These are phyloP conservation scores for Neomonachus schauinslandi DNA, from an alignment of 2,113 vertebrate species.

Conservation along the genomic window DNA sequence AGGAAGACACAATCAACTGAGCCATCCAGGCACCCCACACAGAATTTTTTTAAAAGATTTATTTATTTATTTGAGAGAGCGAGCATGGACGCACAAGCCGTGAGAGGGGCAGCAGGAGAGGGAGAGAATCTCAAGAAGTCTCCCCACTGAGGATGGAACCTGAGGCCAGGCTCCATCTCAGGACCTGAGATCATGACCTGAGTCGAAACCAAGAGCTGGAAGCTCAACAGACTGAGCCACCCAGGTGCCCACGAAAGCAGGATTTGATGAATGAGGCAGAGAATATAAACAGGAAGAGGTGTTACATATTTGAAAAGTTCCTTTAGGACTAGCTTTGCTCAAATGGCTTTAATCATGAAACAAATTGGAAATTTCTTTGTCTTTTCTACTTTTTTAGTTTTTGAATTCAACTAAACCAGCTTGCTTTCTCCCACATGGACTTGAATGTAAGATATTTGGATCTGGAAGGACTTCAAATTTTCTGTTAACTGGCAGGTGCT, in stretches of 20 bases:
- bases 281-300: neutral
- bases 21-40: too few species aligned
- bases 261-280: neutral
- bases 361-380: neutral
- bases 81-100: too few species aligned
- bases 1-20: too few species aligned
- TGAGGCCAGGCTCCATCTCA: too few species aligned
- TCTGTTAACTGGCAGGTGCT: slow-evolving; percentile 65
- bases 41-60: too few species aligned
- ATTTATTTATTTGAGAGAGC: too few species aligned
- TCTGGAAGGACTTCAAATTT: slow-evolving; percentile 50
- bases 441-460: slow-evolving; percentile 34
- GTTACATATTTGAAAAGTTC: neutral
- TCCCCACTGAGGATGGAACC: too few species aligned
- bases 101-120: too few species aligned
- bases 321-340: neutral
- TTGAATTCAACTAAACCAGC: slow-evolving; percentile 6
- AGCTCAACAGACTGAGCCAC: too few species aligned
- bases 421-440: slow-evolving; percentile 44
- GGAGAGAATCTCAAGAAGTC: too few species aligned
- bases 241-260: neutral
- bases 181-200: too few species aligned
- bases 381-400: neutral
- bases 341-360: neutral
- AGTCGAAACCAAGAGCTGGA: too few species aligned